phyloP scores from a whole-genome alignment of 2,113 vertebrate species.

The Galeopterus variegatus region DNA sequence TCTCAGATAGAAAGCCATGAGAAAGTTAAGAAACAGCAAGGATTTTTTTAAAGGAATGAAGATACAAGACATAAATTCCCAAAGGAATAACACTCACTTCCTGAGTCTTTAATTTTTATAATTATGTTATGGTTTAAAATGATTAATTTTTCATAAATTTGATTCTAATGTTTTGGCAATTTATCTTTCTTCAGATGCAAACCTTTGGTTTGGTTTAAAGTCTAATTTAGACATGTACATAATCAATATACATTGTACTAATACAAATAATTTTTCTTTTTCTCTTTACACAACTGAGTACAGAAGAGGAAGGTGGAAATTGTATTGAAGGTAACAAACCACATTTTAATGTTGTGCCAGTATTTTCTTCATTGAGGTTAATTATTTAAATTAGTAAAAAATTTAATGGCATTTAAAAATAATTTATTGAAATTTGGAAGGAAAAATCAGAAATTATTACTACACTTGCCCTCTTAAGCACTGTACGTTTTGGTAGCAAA shows the following conservation, averaged over 20 bases:
- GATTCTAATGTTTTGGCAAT: not conserved
- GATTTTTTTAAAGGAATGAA: constrained; percentile 38
- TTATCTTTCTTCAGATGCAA: constrained; percentile 59
- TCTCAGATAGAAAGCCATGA: constrained; percentile 63
- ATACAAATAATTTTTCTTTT: constrained; percentile 26
- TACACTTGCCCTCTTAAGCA: not conserved
- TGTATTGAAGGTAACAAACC: constrained; percentile 34
- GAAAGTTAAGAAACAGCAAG: constrained; percentile 43
- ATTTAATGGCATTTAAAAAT: constrained; percentile 55
- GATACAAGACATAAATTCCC: not conserved
- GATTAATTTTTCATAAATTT: constrained; percentile 53
- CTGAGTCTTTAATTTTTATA: not conserved
- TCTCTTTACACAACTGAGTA: not conserved
- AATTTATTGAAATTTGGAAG: not conserved
- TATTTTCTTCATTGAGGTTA: constrained; percentile 58
- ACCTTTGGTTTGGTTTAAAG: not conserved
- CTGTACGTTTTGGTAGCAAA: constrained; percentile 51
- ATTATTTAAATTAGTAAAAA: constrained; percentile 63
- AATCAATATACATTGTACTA: not conserved
- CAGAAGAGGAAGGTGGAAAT: constrained; percentile 1
- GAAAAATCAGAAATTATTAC: constrained; percentile 45
- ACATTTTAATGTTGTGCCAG: not conserved
- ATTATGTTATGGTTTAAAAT: constrained; percentile 55
- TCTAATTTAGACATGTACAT: constrained; percentile 28
- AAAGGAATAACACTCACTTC: not conserved